Evolutionary conservation across 2,888 invertebrate genomes (phyloP).

Genomic region (Plebejus melissa): DNA sequence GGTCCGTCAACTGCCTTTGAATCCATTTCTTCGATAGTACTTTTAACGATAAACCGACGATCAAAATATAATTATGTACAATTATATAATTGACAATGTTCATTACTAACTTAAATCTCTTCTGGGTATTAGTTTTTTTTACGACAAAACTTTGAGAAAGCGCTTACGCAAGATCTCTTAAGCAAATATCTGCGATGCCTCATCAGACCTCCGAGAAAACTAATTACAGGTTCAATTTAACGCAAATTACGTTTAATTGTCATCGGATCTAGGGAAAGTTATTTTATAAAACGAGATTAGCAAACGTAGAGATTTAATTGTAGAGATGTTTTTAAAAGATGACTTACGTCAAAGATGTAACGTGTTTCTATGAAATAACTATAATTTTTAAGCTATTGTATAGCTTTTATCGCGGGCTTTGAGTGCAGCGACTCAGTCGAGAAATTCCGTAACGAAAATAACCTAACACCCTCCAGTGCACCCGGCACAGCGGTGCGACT

Average conservation of each 20-base stretch:
- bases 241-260: slow-evolving; percentile 29
- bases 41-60: neutral
- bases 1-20: no score
- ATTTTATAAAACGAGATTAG: slow-evolving; percentile 11
- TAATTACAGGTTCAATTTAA: slow-evolving; percentile 29
- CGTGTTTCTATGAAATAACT: neutral
- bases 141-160: slow-evolving; percentile 27
- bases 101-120: neutral
- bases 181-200: slow-evolving; percentile 27
- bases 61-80: neutral
- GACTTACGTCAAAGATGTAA: neutral
- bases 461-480: no score
- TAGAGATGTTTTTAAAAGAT: neutral
- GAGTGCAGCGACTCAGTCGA: no score
- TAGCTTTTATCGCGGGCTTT: no score
- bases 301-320: neutral
- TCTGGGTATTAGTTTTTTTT: slow-evolving; percentile 15
- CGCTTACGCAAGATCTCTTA: slow-evolving; percentile 27
- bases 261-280: slow-evolving; percentile 29
- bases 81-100: slow-evolving; percentile 1
- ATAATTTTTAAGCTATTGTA: no score
- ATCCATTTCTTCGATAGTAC: neutral
- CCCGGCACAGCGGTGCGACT: no score
- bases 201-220: slow-evolving; percentile 26
- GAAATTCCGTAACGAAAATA: no score